A percentile compares a stretch with the other conserved stretches of the same genome.
phyloP scores from a whole-genome alignment of 2,888 invertebrate species.

The Tachina grossa region DNA sequence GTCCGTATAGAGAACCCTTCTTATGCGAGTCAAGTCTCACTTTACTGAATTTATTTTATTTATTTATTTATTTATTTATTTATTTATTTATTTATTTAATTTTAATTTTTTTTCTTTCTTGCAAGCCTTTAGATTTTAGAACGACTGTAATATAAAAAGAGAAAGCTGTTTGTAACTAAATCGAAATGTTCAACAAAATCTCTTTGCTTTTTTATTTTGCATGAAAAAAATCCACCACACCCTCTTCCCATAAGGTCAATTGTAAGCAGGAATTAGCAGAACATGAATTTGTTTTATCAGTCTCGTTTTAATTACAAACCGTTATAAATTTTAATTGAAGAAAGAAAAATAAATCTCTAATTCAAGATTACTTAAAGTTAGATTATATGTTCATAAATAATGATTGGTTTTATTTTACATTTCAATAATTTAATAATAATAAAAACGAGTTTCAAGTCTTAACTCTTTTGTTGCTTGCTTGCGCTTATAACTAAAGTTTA shows the following conservation, averaged over 20 bases:
- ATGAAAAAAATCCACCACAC: not conserved
- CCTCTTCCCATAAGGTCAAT: not conserved
- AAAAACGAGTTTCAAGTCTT: conserved; percentile 44
- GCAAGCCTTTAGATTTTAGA: no score
- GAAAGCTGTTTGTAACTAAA: no score
- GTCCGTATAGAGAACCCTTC: no score
- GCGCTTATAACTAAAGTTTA: not conserved
- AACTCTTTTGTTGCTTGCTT: conserved; percentile 29
- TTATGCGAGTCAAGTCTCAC: no score
- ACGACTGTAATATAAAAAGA: no score
- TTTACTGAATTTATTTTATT: not conserved
- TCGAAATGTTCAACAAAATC: not conserved
- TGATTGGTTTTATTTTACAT: not conserved
- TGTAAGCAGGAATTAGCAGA: not conserved
- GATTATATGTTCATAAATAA: not conserved
- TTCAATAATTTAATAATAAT: not conserved
- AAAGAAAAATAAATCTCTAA: conserved; percentile 4
- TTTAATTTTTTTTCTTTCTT: no score
- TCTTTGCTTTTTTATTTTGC: not conserved
- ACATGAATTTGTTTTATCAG: not conserved
- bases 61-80: not conserved
- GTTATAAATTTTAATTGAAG: conserved; percentile 40
- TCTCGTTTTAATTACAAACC: conserved; percentile 34
- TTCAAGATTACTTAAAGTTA: conserved; percentile 7
- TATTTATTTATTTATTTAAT: not conserved